Percentiles rank a stretch among this genome's conserved stretches.
Evolutionary conservation across 2,113 vertebrate species (phyloP).

Genomic region (Limanda limanda): DNA sequence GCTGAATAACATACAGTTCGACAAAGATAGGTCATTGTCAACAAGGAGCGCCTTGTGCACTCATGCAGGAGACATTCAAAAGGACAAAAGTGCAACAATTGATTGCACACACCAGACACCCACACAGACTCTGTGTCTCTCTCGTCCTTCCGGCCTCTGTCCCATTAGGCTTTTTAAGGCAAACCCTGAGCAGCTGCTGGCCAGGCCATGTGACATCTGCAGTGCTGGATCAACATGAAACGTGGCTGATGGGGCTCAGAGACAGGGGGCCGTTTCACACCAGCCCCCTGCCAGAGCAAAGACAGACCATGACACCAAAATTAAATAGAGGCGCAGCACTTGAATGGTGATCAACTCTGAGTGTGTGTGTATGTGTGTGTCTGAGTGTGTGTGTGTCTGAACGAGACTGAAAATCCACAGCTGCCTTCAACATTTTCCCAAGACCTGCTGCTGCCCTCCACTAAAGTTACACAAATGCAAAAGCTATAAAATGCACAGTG

Average conservation of each 20-base stretch:
- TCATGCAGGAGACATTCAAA: conserved; percentile 12
- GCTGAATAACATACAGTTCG: not conserved
- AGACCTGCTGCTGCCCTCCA: not conserved
- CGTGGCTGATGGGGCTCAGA: conserved; percentile 22
- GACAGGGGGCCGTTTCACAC: conserved; percentile 36
- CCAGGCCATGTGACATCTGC: conserved; percentile 66
- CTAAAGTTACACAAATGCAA: conserved; percentile 44
- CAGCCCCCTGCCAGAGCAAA: conserved; percentile 37
- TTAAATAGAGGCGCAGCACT: conserved; percentile 32
- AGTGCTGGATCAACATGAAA: conserved; percentile 63
- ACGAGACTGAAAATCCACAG: conserved; percentile 39
- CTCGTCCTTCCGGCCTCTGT: conserved; percentile 42
- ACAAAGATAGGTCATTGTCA: conserved; percentile 19
- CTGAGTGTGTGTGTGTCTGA: not conserved
- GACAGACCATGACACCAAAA: conserved; percentile 44
- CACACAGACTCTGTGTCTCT: conserved; percentile 49
- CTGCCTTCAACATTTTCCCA: conserved; percentile 53
- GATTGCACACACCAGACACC: conserved; percentile 39
- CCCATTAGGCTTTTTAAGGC: conserved; percentile 60
- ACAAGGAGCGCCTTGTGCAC: conserved; percentile 2
- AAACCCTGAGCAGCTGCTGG: conserved; percentile 62
- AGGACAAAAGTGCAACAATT: conserved; percentile 41
- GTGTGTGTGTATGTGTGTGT: too few species aligned
- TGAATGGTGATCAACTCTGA: conserved; percentile 5
- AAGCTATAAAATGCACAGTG: conserved; percentile 11